phyloP scores from a whole-genome alignment of 2,888 invertebrate species.

The Chromoteleia sp. region DNA sequence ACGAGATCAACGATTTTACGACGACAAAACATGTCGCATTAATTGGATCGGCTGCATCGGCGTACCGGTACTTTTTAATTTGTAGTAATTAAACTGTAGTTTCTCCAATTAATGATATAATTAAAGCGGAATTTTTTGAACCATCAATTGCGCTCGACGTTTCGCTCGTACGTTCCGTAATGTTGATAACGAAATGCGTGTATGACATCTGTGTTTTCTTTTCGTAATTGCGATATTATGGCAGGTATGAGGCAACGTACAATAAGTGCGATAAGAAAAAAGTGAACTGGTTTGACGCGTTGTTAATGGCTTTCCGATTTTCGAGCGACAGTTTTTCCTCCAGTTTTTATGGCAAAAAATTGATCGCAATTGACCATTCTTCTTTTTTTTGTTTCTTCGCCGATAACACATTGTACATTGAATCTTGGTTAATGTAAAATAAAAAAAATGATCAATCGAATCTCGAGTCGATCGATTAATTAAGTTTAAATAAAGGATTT shows the following conservation, averaged over 20 bases:
- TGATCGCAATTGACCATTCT: too few species aligned
- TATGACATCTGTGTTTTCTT: conserved; percentile 3
- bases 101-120: conserved; percentile 49
- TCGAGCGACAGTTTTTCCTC: too few species aligned
- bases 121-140: conserved; percentile 30
- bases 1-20: conserved; percentile 19
- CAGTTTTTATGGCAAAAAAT: too few species aligned
- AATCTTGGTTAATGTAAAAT: too few species aligned
- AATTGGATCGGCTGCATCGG: conserved; percentile 6
- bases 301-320: too few species aligned
- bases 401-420: too few species aligned
- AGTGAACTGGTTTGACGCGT: neutral
- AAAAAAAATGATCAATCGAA: too few species aligned
- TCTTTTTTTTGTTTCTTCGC: too few species aligned
- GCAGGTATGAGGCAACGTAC: too few species aligned
- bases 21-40: conserved; percentile 6
- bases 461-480: too few species aligned
- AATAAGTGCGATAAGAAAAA: conserved; percentile 3
- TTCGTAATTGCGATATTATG: conserved; percentile 7
- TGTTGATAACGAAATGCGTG: neutral
- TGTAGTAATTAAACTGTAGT: conserved; percentile 47
- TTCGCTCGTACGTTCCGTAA: neutral
- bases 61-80: conserved; percentile 29
- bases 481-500: too few species aligned
- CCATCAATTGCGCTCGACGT: conserved; percentile 17